Percentiles rank a stretch among this genome's conserved stretches.
Conservation (phyloP, 2,113 vertebrate genomes). For the Apodemus sylvaticus region DNA sequence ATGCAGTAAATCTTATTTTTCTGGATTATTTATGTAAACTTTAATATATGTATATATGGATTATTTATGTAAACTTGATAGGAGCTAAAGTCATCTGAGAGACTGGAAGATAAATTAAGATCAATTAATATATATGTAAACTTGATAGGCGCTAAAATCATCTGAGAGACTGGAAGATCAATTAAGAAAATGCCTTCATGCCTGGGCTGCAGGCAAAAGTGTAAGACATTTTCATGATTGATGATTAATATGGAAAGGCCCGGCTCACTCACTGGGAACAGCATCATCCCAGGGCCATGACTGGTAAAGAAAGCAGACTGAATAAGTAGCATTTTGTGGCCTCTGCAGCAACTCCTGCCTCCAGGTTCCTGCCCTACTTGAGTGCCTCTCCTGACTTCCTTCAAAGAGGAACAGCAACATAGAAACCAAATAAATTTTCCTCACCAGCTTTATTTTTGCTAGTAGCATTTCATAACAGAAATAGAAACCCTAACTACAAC, state of each 20-base stretch:
- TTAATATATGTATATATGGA: no score
- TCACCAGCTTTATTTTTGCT: not conserved
- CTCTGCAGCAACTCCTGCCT: no score
- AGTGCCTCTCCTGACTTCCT: not conserved
- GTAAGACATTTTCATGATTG: not conserved
- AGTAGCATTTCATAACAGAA: not conserved
- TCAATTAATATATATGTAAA: no score
- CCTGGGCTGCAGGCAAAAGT: not conserved
- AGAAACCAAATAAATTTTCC: not conserved
- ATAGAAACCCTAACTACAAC: not conserved
- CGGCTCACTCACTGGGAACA: not conserved
- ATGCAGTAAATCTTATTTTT: not conserved
- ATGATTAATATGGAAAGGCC: not conserved
- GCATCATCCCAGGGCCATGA: no score
- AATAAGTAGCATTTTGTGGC: not conserved
- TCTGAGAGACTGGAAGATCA: not conserved
- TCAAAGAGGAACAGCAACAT: not conserved
- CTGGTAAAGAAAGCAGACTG: not conserved
- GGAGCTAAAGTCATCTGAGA: not conserved
- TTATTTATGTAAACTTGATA: no score
- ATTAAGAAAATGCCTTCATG: not conserved
- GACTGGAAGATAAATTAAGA: not conserved
- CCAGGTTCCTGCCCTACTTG: not conserved
- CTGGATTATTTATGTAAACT: not conserved
- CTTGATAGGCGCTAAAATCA: not conserved